Base-by-base conservation (phyloP, 2,113 vertebrate species). In the Pelmatolapia mariae region DNA sequence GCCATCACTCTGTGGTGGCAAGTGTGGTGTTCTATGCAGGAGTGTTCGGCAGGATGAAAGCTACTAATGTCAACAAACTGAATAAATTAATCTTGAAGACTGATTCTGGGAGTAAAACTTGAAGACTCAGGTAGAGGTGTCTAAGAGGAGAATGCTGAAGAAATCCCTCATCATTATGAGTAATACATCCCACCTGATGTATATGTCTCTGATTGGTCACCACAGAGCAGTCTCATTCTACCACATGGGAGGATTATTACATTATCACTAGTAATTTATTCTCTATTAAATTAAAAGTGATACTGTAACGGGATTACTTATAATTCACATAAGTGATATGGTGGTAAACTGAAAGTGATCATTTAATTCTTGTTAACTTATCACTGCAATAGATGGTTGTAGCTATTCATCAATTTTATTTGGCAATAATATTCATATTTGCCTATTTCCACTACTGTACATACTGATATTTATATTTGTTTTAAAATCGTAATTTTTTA, bases 381-480 rank as follows among this genome's bases (percentile, higher is more conserved):
- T 56, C 22, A 56, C 53, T 63, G 59, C 36, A 63, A 0, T 33
- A 63, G 59, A 63, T 63, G 61, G 18, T 38, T 38, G 31, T 66
- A 66, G 6, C 16, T 36, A 66, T 66, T 66, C 18, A 38, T 66
- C 18, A 66, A 33, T 38, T 66, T 66, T 66, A 66, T 68, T 68
- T 68, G 63, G 7, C 11, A 68, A 40, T 68, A 68, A 24, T 16
- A 71, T 71, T 43, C 8, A 4, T 24, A 71, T 43, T 24, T 43
- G n/a, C 13, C 22, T 43, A 45, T 45, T 43, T 73, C 18, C 38
- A 73, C 19, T 45, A 24, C 38, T 16, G 8, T 45, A 73, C 38
- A 45, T 45, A 45, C 38, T 43, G 66, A 43, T 73, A 73, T 71
- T 71, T 45, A 43, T 43, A 71, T 16, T 43, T 71, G n/a, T 43